These are phyloP conservation scores for Cebus imitator DNA, from an alignment of 2,113 vertebrate genomes.

Conservation along the genomic window DNA sequence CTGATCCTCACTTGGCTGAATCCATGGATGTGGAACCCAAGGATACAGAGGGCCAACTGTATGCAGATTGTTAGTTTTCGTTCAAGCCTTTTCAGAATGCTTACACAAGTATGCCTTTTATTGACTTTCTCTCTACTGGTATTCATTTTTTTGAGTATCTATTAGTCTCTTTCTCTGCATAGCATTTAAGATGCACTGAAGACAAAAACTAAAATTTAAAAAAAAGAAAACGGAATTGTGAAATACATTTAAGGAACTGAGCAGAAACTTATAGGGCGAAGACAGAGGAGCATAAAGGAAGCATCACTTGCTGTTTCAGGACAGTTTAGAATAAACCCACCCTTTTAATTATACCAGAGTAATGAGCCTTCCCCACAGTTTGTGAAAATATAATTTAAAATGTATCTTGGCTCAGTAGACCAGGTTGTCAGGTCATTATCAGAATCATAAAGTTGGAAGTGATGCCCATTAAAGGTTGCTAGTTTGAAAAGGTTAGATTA, in stretches of 20 bases:
- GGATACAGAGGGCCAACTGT: neutral
- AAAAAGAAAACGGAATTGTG: neutral
- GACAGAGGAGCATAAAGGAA: neutral
- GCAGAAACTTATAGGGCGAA: neutral
- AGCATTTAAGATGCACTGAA: neutral
- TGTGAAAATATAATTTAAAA: slow-evolving; percentile 57
- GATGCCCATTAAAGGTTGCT: slow-evolving; percentile 45
- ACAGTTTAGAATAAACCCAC: slow-evolving; percentile 46
- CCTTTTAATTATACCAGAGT: slow-evolving; percentile 61
- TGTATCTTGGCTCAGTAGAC: slow-evolving; percentile 9
- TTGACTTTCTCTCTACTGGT: neutral
- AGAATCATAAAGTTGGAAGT: slow-evolving; percentile 57
- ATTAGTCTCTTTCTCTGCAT: neutral
- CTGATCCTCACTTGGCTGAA: neutral
- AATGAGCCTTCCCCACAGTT: slow-evolving; percentile 46
- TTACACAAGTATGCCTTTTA: neutral
- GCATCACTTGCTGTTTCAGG: slow-evolving; percentile 21
- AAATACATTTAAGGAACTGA: neutral
- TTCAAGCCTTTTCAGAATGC: neutral
- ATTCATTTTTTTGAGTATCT: neutral
- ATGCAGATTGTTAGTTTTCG: neutral
- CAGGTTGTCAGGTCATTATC: slow-evolving; percentile 67
- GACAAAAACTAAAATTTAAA: neutral
- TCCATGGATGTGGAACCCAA: neutral
- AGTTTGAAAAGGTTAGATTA: slow-evolving; percentile 59